A percentile compares a stretch with the other conserved stretches of the same genome.
Evolutionary conservation across 2,797 vertebrate species (phyloP).

Genomic region (Gymnocypris eckloni): DNA sequence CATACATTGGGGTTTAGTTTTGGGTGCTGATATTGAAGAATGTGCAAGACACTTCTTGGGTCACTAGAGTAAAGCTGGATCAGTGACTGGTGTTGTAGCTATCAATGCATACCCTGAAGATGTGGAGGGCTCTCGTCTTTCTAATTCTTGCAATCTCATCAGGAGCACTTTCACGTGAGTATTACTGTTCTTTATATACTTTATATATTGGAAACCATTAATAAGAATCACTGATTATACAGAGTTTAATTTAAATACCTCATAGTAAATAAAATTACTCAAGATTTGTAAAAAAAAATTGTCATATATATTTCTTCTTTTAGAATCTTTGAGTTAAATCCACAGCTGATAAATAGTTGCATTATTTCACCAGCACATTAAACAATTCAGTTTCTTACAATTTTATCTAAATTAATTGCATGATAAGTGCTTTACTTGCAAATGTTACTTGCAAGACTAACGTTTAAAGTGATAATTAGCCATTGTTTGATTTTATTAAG

Average conservation of each 20-base stretch:
- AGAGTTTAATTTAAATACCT: not conserved
- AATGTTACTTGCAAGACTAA: too few relatives aligned
- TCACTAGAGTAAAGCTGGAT: conserved; percentile 67
- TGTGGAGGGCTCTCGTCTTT: conserved; percentile 71
- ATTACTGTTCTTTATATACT: conserved; percentile 28
- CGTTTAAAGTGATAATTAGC: not conserved
- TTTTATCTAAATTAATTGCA: not conserved
- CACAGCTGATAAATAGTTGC: not conserved
- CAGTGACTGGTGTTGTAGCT: conserved; percentile 65
- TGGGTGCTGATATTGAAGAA: conserved; percentile 74
- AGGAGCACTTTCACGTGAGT: conserved; percentile 74
- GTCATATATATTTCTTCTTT: not conserved
- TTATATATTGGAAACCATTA: not conserved
- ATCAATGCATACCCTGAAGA: conserved; percentile 60
- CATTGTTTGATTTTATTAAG: not conserved
- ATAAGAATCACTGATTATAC: not conserved
- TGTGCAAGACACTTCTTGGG: conserved; percentile 51
- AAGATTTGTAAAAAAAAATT: not conserved
- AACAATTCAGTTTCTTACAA: not conserved
- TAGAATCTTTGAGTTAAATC: not conserved
- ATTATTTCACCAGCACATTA: not conserved
- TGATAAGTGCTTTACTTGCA: not conserved
- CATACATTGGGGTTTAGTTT: conserved; percentile 74
- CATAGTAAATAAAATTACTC: not conserved
- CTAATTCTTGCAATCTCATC: conserved; percentile 68